Conservation (phyloP, 2,113 vertebrate genomes). For the Hoplias malabaricus region DNA sequence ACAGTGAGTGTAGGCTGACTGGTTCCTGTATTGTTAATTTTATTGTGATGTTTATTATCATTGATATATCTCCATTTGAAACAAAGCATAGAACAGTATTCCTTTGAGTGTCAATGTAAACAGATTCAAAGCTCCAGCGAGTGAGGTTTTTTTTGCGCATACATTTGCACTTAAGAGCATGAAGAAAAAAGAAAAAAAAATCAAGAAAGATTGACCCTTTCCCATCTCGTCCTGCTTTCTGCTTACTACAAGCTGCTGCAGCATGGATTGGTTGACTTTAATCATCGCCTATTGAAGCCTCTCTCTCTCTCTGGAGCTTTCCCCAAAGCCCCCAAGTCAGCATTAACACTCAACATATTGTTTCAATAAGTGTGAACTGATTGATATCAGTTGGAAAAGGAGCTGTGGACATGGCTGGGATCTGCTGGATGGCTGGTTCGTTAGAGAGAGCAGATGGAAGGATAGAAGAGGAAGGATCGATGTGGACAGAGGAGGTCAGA, state of each 20-base stretch:
- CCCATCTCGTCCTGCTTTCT: constrained; percentile 49
- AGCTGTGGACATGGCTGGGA: constrained; percentile 73
- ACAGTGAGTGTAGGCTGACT: no score
- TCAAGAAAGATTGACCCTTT: constrained; percentile 55
- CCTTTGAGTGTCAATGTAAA: constrained; percentile 26
- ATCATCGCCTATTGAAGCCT: constrained; percentile 75
- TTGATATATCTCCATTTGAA: no score
- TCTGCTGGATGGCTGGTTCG: constrained; percentile 80
- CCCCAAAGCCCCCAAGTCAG: constrained; percentile 72
- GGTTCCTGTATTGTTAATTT: no score
- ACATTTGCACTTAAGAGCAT: constrained; percentile 5
- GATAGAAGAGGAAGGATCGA: constrained; percentile 73
- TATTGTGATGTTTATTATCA: no score
- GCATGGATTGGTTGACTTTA: constrained; percentile 64
- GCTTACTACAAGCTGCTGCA: constrained; percentile 58
- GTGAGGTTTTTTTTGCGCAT: not conserved
- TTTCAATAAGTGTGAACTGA: constrained; percentile 82
- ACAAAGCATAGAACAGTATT: not conserved
- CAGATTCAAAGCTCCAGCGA: not conserved
- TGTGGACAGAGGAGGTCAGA: constrained; percentile 75
- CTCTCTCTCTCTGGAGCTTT: constrained; percentile 59
- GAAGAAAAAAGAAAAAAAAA: constrained; percentile 49
- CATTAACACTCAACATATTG: constrained; percentile 78
- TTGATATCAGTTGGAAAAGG: constrained; percentile 75
- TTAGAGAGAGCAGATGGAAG: constrained; percentile 75